These are phyloP conservation scores for Leptinotarsa defecta DNA, from an alignment of 1,140 invertebrate genomes.

Conservation along the genomic window DNA sequence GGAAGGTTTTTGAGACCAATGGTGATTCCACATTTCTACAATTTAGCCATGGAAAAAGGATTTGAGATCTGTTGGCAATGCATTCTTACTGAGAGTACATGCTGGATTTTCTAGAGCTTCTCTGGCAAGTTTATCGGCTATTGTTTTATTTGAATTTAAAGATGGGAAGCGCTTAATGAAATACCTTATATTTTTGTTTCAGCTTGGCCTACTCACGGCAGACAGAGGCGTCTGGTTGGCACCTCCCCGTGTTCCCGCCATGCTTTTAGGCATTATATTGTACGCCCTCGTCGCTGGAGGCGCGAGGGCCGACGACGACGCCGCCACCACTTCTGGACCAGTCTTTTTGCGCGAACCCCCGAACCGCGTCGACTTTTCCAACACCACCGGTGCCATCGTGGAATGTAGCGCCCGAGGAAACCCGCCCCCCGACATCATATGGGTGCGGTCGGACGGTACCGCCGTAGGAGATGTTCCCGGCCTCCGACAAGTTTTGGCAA, in stretches of 20 bases:
- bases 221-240: neutral
- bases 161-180: too few species aligned
- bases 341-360: slow-evolving; percentile 91
- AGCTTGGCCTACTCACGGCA: neutral
- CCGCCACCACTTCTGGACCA: slow-evolving; percentile 79
- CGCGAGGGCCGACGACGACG: slow-evolving; percentile 75
- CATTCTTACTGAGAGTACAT: too few species aligned
- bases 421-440: slow-evolving; percentile 89
- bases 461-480: slow-evolving; percentile 88
- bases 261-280: slow-evolving; percentile 28
- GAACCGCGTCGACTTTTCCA: slow-evolving; percentile 89
- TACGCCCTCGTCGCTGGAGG: slow-evolving; percentile 22
- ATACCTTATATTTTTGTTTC: neutral
- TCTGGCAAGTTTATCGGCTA: too few species aligned
- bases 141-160: too few species aligned
- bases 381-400: slow-evolving; percentile 89
- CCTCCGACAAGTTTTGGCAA: slow-evolving; percentile 73
- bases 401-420: slow-evolving; percentile 90
- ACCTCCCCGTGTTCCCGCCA: slow-evolving; percentile 5
- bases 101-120: too few species aligned
- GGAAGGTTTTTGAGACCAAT: too few species aligned
- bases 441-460: slow-evolving; percentile 86
- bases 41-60: too few species aligned
- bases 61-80: too few species aligned
- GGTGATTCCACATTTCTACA: too few species aligned